Base-by-base conservation (phyloP, 2,888 invertebrate genomes). In the Galerucella nymphaeae region DNA sequence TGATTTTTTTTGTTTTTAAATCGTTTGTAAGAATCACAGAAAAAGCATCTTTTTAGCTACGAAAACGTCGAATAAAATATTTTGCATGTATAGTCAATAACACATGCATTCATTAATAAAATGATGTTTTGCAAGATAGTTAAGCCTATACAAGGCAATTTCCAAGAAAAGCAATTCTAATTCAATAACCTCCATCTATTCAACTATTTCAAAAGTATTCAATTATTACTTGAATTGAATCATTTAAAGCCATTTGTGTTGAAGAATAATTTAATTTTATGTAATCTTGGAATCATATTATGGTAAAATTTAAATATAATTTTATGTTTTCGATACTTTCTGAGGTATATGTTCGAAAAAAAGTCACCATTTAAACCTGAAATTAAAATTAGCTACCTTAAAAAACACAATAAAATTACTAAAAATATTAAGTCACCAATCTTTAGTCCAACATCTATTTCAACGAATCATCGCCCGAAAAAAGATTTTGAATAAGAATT, bases 321-420 rank as follows among this genome's bases (percentile, higher is more conserved):
- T 30, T 23, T 16, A 55, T 30, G 30, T 30, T 58, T 58, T 58
- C 30, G 23, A 58, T 58, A 66, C 4, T 23, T 53, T 66, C 20
- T 45, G 45, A 18, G 45, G 63, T 63, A 63, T 63, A 20, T 48
- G 20, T 45, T 63, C 9, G 45, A 20, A 65, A 63, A 63, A 20
- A 41, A 11, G 10, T 63, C 18, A 66, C 38, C 38, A 57, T 16
- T 30, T 18, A 38, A 16, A 55, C 16, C 55, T 55, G n/a, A 66
- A 66, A 42, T 65, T 16, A 53, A 66, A 53, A 66, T 55, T 55
- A 66, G 57, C 57, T 66, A 66, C 55, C 66, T 50, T 30, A 18
- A 20, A n/a, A 48, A 23, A 53, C 45, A 16, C 20, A 63, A 13
- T 45, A 41, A 48, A 10, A 61, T 61, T 53, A 53, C 53, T 18